Evolutionary conservation across 2,797 vertebrate species (phyloP), one percentile per base, ranked within the genome.

Genomic region (Chiroxiphia lanceolata): DNA sequence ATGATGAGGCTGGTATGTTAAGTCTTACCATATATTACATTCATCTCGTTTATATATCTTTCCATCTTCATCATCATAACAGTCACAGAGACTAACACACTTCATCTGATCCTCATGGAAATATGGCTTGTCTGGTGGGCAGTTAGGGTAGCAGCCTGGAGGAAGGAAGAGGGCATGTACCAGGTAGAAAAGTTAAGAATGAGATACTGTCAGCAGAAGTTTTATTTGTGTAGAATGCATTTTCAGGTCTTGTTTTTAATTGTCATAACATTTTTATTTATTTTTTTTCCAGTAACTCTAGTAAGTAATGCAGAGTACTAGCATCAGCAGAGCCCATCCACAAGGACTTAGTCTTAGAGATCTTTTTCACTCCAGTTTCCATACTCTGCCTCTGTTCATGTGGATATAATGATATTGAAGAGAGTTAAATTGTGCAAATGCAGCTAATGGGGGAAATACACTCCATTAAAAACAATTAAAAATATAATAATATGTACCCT

Each of bases 81-180:
- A 99, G 68, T 99, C 98, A 61, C 99, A 99, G 95, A 97, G 96
- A 36, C 96, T 44, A 45, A 99, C 98, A 5, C 99, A 99, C 20
- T 93, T 97, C 99, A 99, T 99, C 13, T 95, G 97, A 13, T 98
- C 80, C 84, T 99, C 99, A 83, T 98, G 98, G 97, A 98, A 99
- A 97, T 99, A 98, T 2, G 99, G 99, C 57, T 98, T 98, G 16
- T 98, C 97, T 47, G 98, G 94, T 10, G 99, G 99, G 77, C 99
- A 99, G 86, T 93, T 68, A 6, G 99, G 99, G 95, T 99, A 99
- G 97, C 99, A 99, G 45, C 99, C 99, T 99, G 15, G n/a, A 69
- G 17, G 29, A 60, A 57, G 29, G 10, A 47, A 22, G 16, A 44
- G 10, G 14, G 5, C 27, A 23, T 15, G 29, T 2, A 72, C 31